phyloP scores from a whole-genome alignment of 2,888 invertebrate species.

The Pseudoips prasinana region DNA sequence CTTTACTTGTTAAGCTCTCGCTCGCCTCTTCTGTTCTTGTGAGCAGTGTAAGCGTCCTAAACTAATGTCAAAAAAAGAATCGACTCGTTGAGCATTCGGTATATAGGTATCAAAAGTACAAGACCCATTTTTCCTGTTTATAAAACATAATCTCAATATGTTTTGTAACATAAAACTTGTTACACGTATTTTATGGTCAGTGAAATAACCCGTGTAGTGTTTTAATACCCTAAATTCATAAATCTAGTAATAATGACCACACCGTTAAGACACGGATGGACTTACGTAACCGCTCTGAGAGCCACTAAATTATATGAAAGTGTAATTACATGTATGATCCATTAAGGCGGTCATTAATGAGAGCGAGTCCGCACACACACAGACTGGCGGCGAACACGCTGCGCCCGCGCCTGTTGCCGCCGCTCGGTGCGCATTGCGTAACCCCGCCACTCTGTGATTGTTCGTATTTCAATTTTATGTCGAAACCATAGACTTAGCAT shows the following conservation, averaged over 20 bases:
- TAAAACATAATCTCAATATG: no score
- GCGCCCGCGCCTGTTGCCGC: conserved; percentile 12
- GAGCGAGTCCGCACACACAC: conserved; percentile 30
- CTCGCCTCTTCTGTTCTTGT: no score
- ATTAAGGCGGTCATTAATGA: conserved; percentile 57
- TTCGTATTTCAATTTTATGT: conserved; percentile 54
- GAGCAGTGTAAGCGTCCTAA: no score
- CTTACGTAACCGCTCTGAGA: conserved; percentile 44
- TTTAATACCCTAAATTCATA: conserved; percentile 25
- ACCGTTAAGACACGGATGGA: conserved; percentile 34
- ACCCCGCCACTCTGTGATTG: conserved; percentile 46
- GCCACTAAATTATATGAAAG: conserved; percentile 56
- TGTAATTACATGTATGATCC: conserved; percentile 60
- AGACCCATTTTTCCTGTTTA: no score
- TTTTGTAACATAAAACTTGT: conserved; percentile 3
- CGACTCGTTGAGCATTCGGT: no score
- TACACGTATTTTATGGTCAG: conserved; percentile 8
- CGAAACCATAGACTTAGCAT: no score
- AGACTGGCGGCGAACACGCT: conserved; percentile 3
- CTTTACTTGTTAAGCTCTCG: no score
- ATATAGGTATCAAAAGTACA: no score
- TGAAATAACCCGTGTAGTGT: conserved; percentile 16
- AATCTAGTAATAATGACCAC: conserved; percentile 31
- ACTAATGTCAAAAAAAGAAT: no score
- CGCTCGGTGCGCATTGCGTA: conserved; percentile 45